These are phyloP conservation scores for Cheilosia impressa DNA, from an alignment of 2,888 invertebrate species.

Conservation along the genomic window DNA sequence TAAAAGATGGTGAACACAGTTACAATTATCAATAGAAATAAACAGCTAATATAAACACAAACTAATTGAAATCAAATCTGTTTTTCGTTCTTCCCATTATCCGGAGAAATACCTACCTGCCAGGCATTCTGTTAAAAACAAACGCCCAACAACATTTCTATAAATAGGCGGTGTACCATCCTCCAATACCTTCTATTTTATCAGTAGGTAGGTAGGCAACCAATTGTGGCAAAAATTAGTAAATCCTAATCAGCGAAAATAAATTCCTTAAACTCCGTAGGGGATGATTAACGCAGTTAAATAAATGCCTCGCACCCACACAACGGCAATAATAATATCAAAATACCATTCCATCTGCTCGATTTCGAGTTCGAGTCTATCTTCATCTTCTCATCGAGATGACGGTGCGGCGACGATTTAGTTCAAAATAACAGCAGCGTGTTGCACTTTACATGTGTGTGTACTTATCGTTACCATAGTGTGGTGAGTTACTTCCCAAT, in stretches of 20 bases:
- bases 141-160: neutral
- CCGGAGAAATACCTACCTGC: no score
- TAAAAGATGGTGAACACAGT: no score
- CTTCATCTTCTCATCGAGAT: no score
- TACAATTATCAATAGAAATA: no score
- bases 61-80: no score
- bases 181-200: neutral
- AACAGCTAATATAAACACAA: no score
- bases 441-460: no score
- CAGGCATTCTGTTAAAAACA: neutral
- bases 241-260: neutral
- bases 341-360: neutral
- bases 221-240: neutral
- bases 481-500: constrained; percentile 5
- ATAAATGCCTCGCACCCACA: neutral
- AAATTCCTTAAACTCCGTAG: constrained; percentile 10
- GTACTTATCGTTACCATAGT: neutral
- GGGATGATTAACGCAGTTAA: constrained; percentile 35
- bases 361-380: no score
- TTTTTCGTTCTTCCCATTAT: no score
- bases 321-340: neutral
- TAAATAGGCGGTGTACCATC: neutral
- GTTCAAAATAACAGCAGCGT: no score
- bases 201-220: neutral
- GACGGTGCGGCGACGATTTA: no score